These are phyloP conservation scores for Onychostruthus taczanowskii DNA, from an alignment of 2,113 vertebrate genomes.

Conservation along the genomic window DNA sequence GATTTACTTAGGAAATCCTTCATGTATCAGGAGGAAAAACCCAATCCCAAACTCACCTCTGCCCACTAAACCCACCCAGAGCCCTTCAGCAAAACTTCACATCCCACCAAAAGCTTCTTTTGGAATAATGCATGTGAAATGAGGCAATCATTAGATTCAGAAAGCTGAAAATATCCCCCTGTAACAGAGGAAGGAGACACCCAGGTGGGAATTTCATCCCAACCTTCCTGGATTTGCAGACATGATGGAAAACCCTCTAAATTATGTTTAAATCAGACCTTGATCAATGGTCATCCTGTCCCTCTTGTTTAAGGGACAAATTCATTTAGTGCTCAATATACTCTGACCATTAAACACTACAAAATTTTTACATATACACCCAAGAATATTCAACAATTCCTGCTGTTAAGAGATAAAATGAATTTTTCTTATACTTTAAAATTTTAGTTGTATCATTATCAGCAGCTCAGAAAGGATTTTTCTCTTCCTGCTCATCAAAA, in stretches of 20 bases:
- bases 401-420: neutral
- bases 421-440: neutral
- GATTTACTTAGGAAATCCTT: neutral
- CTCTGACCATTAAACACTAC: neutral
- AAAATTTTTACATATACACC: neutral
- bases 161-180: neutral
- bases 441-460: neutral
- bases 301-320: neutral
- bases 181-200: neutral
- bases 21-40: neutral
- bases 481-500: neutral
- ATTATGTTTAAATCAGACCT: neutral
- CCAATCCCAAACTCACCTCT: neutral
- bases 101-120: neutral
- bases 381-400: neutral
- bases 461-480: neutral
- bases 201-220: neutral
- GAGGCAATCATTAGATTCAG: neutral
- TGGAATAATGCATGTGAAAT: neutral
- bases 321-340: neutral
- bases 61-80: neutral
- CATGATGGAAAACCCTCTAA: neutral
- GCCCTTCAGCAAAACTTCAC: neutral
- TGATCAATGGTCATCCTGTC: neutral
- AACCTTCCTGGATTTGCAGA: neutral